Conservation (phyloP, 2,113 vertebrate species). For the Coreoperca whiteheadi region DNA sequence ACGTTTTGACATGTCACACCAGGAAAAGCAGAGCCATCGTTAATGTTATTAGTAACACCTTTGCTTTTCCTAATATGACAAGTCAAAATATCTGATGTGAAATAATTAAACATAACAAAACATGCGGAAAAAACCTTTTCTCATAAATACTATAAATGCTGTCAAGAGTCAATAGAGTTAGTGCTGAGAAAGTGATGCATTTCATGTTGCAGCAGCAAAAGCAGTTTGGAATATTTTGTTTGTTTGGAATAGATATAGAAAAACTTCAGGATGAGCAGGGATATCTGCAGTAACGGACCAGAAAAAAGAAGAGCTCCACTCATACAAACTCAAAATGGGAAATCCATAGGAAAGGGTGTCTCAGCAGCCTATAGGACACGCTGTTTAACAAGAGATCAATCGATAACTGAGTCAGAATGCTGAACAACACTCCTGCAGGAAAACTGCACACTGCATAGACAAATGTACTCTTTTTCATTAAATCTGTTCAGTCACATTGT, state of each 20-base stretch:
- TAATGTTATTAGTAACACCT: neutral
- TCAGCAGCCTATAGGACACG: neutral
- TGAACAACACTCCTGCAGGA: constrained; percentile 2
- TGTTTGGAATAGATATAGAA: neutral
- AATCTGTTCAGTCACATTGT: neutral
- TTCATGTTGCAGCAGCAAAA: neutral
- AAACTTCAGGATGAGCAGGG: neutral
- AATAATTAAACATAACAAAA: neutral
- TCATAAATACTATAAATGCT: too few species aligned
- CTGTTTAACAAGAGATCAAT: constrained; percentile 23
- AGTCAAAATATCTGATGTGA: neutral
- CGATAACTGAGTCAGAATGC: constrained; percentile 9
- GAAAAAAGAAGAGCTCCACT: neutral
- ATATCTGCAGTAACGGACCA: neutral
- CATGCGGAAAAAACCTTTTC: neutral
- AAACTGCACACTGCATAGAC: neutral
- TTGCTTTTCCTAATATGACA: neutral
- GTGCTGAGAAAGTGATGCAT: too few species aligned
- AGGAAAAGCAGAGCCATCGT: neutral
- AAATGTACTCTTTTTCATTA: neutral
- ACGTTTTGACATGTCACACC: neutral
- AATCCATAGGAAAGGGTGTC: constrained; percentile 27
- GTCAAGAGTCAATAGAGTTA: too few species aligned
- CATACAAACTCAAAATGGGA: constrained; percentile 9
- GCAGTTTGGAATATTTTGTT: neutral